A percentile compares a stretch with the other conserved stretches of the same genome.
Evolutionary conservation across 1,140 invertebrate genomes (phyloP).

Genomic region (Olivierus martensii): DNA sequence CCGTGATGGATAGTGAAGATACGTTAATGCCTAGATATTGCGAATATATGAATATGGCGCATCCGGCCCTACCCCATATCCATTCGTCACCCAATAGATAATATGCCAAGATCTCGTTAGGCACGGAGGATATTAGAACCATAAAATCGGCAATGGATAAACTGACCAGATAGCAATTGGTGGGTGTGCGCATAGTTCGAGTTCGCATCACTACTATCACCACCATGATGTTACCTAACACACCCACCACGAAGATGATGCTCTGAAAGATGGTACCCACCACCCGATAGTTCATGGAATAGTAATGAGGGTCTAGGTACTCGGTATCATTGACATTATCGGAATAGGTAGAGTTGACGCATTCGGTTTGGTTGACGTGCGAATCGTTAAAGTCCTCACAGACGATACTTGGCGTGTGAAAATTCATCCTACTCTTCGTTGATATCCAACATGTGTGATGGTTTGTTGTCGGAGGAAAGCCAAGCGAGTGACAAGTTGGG

Average conservation of each 20-base stretch:
- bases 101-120: slow-evolving; percentile 43
- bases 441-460: too few species aligned
- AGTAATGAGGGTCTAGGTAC: slow-evolving; percentile 28
- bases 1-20: slow-evolving; percentile 48
- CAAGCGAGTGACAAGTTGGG: too few species aligned
- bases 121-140: slow-evolving; percentile 41
- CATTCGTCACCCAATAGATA: slow-evolving; percentile 41
- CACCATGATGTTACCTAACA: slow-evolving; percentile 42
- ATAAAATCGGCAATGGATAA: slow-evolving; percentile 44
- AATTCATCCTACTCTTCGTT: too few species aligned
- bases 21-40: slow-evolving; percentile 55
- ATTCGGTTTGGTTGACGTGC: background rate
- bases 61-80: slow-evolving; percentile 44
- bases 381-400: background rate
- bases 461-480: too few species aligned
- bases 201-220: slow-evolving; percentile 37
- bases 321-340: background rate
- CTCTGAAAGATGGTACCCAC: slow-evolving; percentile 44
- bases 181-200: slow-evolving; percentile 42
- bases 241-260: slow-evolving; percentile 38
- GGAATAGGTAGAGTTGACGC: background rate
- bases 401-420: too few species aligned
- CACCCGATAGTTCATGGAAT: slow-evolving; percentile 35
- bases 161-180: slow-evolving; percentile 47
- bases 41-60: slow-evolving; percentile 44